A percentile compares a stretch with the other conserved stretches of the same genome.
Evolutionary conservation across 2,797 vertebrate genomes (phyloP).

Genomic region (Psittacula echo): DNA sequence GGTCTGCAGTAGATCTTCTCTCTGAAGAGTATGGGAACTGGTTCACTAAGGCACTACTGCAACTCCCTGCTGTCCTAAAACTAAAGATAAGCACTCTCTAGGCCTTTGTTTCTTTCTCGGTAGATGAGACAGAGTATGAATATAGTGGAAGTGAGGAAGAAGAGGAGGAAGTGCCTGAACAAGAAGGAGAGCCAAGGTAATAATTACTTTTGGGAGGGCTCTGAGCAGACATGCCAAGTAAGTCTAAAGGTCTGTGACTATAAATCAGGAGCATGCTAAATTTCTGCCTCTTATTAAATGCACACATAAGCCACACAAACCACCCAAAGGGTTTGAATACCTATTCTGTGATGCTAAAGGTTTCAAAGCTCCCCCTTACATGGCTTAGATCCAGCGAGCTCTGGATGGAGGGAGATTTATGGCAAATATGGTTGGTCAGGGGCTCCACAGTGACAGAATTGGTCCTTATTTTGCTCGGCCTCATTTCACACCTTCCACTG

Average conservation of each 20-base stretch:
- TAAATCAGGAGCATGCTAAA: background rate
- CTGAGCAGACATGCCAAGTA: background rate
- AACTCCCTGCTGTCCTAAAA: background rate
- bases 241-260: background rate
- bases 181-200: constrained; percentile 99
- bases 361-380: background rate
- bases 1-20: background rate
- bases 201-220: background rate
- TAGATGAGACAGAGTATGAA: constrained; percentile 98
- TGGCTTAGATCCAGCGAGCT: background rate
- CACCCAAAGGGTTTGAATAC: background rate
- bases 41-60: background rate
- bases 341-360: background rate
- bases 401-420: background rate
- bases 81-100: background rate
- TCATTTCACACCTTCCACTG: constrained; percentile 17
- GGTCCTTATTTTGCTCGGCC: constrained; percentile 28
- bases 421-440: background rate
- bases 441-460: background rate
- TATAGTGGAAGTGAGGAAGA: constrained; percentile 99
- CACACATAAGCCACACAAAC: background rate
- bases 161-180: constrained; percentile 96
- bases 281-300: constrained; percentile 9
- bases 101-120: constrained; percentile 4
- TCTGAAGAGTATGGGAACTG: background rate